Evolutionary conservation across 2,888 invertebrate genomes (phyloP).

Genomic region (Ornithoptera priamus): DNA sequence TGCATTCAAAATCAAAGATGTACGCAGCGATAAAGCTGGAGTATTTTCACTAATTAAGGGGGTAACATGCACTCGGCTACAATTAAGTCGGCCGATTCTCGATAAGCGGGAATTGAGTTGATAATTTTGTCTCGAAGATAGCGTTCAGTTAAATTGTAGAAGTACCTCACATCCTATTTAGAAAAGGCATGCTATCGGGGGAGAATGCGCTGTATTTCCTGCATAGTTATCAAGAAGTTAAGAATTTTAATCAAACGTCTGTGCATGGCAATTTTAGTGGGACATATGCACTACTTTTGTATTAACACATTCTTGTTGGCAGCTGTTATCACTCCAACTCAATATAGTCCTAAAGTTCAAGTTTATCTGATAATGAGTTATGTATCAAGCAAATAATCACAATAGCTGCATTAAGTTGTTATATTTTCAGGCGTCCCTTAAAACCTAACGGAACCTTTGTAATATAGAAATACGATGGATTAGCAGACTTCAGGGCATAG

Average conservation of each 20-base stretch:
- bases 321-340: too few species aligned
- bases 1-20: constrained; percentile 79
- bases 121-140: constrained; percentile 57
- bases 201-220: constrained; percentile 8
- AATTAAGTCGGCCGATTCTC: constrained; percentile 74
- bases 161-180: constrained; percentile 69
- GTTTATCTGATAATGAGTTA: too few species aligned
- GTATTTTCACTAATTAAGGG: constrained; percentile 77
- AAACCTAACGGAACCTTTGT: too few species aligned
- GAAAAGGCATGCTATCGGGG: constrained; percentile 38
- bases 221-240: constrained; percentile 29
- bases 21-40: constrained; percentile 60
- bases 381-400: too few species aligned
- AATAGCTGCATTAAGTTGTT: too few species aligned
- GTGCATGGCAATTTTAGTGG: background rate
- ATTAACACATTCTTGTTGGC: too few species aligned
- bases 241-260: constrained; percentile 35
- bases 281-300: background rate
- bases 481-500: too few species aligned
- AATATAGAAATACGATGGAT: too few species aligned
- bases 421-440: too few species aligned
- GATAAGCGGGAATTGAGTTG: constrained; percentile 67
- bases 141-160: constrained; percentile 53
- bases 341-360: too few species aligned
- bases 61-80: constrained; percentile 69